These are phyloP conservation scores for Heliconius himera DNA, from an alignment of 1,140 invertebrate genomes.

Conservation along the genomic window DNA sequence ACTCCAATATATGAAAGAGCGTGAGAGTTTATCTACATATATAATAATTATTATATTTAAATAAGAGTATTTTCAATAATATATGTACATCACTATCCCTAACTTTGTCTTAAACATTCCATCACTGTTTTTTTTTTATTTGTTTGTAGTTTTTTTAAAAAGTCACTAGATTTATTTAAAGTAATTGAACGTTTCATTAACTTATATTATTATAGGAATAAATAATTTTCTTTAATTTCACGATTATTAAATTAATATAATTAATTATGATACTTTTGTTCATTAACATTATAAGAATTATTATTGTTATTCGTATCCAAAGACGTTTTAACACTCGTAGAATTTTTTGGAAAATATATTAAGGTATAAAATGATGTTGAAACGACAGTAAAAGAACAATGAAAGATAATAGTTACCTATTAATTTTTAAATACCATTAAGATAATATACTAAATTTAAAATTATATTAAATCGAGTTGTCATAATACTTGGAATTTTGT, in stretches of 20 bases:
- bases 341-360: conserved; percentile 43
- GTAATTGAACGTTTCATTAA: neutral
- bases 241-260: neutral
- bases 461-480: conserved; percentile 42
- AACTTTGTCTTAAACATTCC: conserved; percentile 61
- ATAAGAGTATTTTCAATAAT: conserved; percentile 62
- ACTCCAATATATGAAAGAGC: conserved; percentile 55
- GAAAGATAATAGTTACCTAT: conserved; percentile 62
- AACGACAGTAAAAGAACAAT: conserved; percentile 61
- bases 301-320: conserved; percentile 40
- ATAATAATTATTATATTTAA: conserved; percentile 57
- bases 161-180: conserved; percentile 30
- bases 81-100: conserved; percentile 57
- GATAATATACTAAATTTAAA: conserved; percentile 45
- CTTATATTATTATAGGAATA: neutral
- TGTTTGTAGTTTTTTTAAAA: conserved; percentile 23
- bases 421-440: conserved; percentile 61
- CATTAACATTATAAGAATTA: conserved; percentile 22
- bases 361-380: conserved; percentile 48
- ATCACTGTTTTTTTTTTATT: conserved; percentile 50
- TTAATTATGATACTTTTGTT: conserved; percentile 20
- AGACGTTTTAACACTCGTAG: conserved; percentile 38
- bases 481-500: conserved; percentile 33
- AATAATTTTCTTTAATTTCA: conserved; percentile 13
- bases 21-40: conserved; percentile 58